Evolutionary conservation across 2,888 invertebrate species (phyloP), one percentile per base, ranked within the genome.

Genomic region (Ochropacha duplaris): DNA sequence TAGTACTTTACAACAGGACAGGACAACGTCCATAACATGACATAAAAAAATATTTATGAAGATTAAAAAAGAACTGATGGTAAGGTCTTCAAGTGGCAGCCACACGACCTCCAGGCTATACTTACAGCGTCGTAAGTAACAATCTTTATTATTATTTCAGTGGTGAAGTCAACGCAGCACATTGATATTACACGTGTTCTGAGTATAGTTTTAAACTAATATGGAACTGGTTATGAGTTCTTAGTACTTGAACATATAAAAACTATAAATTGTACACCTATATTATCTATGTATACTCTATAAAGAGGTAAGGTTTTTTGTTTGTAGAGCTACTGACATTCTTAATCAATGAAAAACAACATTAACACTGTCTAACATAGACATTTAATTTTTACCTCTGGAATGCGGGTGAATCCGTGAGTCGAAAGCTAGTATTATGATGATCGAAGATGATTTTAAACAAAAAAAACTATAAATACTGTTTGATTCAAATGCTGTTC

Each of bases 151-250:
- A 51, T 16, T 31, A 31, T 31, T 52, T 52, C 52, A 19, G 31
- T 52, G 19, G 52, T 19, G 1, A 24, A 24, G 24, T 24, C 22
- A 52, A 22, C 19, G n/a, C 22, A 19, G 22, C n/a, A 52, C 16
- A 26, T 28, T 16, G 26, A 14, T 28, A 24, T 26, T 26, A 28
- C 50, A 50, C 26, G 16, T n/a, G 26, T 50, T 28, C 28, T 52
- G 22, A 52, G 52, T 31, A 51, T 51, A 51, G 28, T 52, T 31
- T n/a, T 34, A 44, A 31, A 31, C 34, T 34, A 52, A 52, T 22
- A 31, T 19, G 11, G 22, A 52, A 52, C 52, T 34, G 52, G 52
- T 52, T 11, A 31, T 12, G 4, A 52, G 31, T 44, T 44, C 44
- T 44, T 44, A 19, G 44, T 44, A 44, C 44, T 44, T 19, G 0